These are phyloP conservation scores for Colius striatus DNA, from an alignment of 2,113 vertebrate species.

Conservation along the genomic window DNA sequence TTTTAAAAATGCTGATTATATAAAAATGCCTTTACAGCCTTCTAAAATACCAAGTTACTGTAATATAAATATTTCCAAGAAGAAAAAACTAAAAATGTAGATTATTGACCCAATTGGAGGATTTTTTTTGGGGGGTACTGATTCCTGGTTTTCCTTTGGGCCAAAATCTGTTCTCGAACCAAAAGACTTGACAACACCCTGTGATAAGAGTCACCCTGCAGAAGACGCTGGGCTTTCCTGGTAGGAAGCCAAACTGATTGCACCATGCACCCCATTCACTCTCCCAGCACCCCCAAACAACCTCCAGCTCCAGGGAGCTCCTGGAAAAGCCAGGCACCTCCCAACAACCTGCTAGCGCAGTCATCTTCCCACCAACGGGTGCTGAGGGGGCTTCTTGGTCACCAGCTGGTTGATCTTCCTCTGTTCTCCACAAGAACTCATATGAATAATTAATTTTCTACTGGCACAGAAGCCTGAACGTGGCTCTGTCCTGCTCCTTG, in stretches of 20 bases:
- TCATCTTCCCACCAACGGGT: neutral
- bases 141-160: neutral
- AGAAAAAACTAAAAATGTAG: conserved; percentile 14
- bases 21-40: conserved; percentile 51
- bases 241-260: neutral
- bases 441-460: neutral
- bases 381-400: neutral
- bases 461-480: neutral
- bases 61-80: conserved; percentile 65
- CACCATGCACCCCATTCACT: neutral
- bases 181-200: neutral
- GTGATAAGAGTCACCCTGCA: neutral
- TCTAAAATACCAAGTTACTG: conserved; percentile 42
- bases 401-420: neutral
- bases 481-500: neutral
- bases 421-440: neutral
- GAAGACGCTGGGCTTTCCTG: neutral
- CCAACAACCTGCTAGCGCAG: neutral
- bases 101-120: conserved; percentile 30
- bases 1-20: conserved; percentile 58
- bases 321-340: neutral
- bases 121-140: neutral
- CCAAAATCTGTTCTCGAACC: neutral
- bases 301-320: neutral
- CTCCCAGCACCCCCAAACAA: neutral